Conservation (phyloP, 2,888 invertebrate species). For the Ischnura elegans region DNA sequence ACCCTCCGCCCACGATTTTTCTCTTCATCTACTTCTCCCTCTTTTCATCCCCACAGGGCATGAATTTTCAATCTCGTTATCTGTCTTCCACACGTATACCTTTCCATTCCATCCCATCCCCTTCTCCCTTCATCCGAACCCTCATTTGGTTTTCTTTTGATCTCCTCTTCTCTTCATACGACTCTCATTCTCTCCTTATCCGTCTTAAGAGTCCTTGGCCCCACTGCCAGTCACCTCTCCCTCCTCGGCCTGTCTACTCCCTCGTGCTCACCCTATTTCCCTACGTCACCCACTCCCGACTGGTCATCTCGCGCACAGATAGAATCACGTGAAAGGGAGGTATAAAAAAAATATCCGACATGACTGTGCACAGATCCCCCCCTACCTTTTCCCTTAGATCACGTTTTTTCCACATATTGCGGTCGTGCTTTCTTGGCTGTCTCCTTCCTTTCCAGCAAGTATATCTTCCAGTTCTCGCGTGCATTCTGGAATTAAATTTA, state of each 20-base stretch:
- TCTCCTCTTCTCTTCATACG: not conserved
- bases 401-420: not conserved
- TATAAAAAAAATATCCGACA: too few species aligned
- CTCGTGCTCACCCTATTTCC: slow-evolving; percentile 34
- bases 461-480: not conserved
- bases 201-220: not conserved
- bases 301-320: not conserved
- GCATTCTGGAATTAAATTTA: too few species aligned
- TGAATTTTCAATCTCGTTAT: slow-evolving; percentile 40
- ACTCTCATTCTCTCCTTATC: not conserved
- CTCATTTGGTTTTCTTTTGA: not conserved
- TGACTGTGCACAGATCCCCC: slow-evolving; percentile 25
- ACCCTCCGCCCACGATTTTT: too few species aligned
- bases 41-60: not conserved
- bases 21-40: not conserved
- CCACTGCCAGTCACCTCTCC: not conserved
- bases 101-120: not conserved
- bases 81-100: slow-evolving; percentile 57
- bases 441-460: not conserved
- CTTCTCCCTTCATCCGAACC: not conserved
- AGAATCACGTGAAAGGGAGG: not conserved
- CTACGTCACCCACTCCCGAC: not conserved
- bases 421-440: not conserved
- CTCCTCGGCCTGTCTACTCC: not conserved
- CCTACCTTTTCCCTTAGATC: not conserved